These are phyloP conservation scores for Rafetus swinhoei DNA, from an alignment of 2,113 vertebrate species.

Conservation along the genomic window DNA sequence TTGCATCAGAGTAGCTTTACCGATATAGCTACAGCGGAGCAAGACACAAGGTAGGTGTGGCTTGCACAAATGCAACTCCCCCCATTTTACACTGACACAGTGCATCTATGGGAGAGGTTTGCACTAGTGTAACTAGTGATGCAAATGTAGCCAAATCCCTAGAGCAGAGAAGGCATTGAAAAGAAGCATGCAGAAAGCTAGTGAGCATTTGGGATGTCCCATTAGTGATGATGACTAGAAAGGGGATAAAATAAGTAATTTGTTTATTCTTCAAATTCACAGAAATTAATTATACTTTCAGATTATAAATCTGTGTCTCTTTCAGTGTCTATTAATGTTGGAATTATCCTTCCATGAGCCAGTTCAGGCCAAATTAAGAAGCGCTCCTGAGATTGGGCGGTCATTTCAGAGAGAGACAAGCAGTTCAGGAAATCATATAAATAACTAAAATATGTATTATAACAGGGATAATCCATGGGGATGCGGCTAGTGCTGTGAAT, in stretches of 20 bases:
- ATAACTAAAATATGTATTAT: background rate
- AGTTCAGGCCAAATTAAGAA: background rate
- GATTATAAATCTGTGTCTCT: background rate
- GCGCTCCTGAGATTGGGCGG: background rate
- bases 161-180: background rate
- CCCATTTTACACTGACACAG: background rate
- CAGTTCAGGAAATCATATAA: background rate
- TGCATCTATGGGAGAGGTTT: background rate
- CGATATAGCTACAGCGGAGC: background rate
- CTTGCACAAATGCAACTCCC: background rate
- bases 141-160: rapidly evolving
- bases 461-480: background rate
- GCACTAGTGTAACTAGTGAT: rapidly evolving
- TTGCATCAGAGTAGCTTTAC: background rate
- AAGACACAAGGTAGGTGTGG: background rate
- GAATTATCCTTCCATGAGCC: background rate
- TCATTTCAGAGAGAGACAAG: background rate
- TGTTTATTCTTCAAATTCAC: background rate
- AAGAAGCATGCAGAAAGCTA: background rate
- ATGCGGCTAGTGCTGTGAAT: background rate
- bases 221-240: background rate
- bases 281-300: background rate
- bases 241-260: background rate
- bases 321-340: background rate
- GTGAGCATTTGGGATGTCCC: rapidly evolving